Base-by-base conservation (phyloP, 2,113 vertebrate genomes). In the Hiodon alosoides region DNA sequence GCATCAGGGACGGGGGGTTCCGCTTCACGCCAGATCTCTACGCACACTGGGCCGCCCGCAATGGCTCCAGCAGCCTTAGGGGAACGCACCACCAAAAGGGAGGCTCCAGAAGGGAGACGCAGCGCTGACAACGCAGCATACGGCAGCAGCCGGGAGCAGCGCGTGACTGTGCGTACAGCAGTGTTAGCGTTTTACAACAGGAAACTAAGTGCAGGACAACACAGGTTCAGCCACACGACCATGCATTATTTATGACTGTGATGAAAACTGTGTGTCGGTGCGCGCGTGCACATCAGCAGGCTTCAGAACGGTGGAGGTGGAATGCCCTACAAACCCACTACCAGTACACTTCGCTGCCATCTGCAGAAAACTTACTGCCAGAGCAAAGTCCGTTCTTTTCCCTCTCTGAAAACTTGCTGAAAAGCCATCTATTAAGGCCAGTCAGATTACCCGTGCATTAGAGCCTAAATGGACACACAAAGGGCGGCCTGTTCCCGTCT, bases 391-490 rank as follows among this genome's bases (percentile, higher is more conserved):
- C 60, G 17, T 16, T 53, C 59, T 31, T 7, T 31, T 16, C 7
- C 16, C 50, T 31, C 46, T 10, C 16, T 10, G 7, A 14, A n/a
- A 52, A 16, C 72, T 50, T 51, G 10, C 52, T 31, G 51, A 73
- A 9, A 55, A 14, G 10, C 11, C 62, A 14, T 64, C 54, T 59
- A 17, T n/a, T n/a, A n/a, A 74, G 54, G 64, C 73, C 62, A 58
- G 62, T 8, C 9, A 57, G 62, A 66, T 31, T 55, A 65, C 51
- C 17, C 2, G 53, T 75, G 47, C 13, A 55, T 55, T 50, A 55
- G 4, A 47, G 10, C 10, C 66, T 14, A 68, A 65, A 75, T 57
- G 47, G 65, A 54, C 31, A 68, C 54, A 75, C 64, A 75, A 51
- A 67, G 16, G 65, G 53, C 8, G 53, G 4, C 13, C 17, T 74